Conservation (phyloP, 2,113 vertebrate genomes). For the Meleagris gallopavo region DNA sequence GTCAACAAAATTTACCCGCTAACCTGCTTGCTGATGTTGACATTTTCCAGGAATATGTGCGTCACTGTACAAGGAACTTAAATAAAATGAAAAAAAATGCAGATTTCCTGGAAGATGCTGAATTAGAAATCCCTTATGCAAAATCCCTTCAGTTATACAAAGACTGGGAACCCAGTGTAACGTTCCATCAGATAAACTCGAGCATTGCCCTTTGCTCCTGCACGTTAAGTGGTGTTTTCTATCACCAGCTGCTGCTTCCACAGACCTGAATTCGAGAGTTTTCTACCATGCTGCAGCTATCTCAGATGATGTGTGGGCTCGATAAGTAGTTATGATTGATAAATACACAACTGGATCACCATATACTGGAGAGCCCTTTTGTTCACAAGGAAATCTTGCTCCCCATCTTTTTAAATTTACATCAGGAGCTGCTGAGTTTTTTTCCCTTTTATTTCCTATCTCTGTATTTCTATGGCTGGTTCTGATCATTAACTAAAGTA, state of each 20-base stretch:
- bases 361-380: not conserved
- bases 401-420: not conserved
- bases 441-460: not conserved
- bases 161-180: not conserved
- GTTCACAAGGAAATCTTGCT: not conserved
- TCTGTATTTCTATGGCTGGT: not conserved
- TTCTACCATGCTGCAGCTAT: fast-evolving
- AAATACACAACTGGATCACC: not conserved
- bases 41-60: slow-evolving; percentile 55
- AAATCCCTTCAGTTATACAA: slow-evolving; percentile 14
- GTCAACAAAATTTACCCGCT: slow-evolving; percentile 6
- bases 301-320: not conserved
- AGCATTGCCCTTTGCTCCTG: not conserved
- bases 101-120: slow-evolving; percentile 49
- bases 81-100: not conserved
- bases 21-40: slow-evolving; percentile 19
- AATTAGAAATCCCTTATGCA: slow-evolving; percentile 16
- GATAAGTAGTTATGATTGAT: not conserved
- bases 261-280: not conserved
- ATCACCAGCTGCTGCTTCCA: not conserved
- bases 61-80: slow-evolving; percentile 29
- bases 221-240: not conserved
- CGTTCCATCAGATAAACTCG: not conserved
- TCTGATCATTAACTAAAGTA: not conserved
- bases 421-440: not conserved